Conservation (phyloP, 1,140 invertebrate genomes). For the Saccostrea echinata region DNA sequence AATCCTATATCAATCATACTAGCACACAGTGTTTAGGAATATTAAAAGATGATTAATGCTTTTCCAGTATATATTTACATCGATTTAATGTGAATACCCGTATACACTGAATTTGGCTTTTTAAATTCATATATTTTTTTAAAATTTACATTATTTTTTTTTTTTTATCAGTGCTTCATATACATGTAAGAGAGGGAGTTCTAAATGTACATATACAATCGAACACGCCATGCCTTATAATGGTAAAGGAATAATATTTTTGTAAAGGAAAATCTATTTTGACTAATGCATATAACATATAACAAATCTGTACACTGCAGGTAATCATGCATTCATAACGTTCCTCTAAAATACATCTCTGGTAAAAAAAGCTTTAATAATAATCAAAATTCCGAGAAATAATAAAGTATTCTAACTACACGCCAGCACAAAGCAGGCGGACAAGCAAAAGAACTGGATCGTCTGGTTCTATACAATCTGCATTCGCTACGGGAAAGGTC, state of each 20-base stretch:
- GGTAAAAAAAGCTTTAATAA: background rate
- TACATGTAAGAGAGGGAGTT: no score
- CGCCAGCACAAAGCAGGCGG: background rate
- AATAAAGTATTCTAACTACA: background rate
- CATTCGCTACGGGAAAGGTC: background rate
- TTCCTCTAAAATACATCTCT: background rate
- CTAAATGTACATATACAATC: background rate
- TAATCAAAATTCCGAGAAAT: background rate
- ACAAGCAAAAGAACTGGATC: background rate
- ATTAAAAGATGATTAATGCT: no score
- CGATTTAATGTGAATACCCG: no score
- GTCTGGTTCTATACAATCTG: background rate
- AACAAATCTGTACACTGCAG: background rate
- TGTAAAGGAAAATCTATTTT: background rate
- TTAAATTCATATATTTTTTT: no score
- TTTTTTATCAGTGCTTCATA: no score
- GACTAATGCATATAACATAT: background rate
- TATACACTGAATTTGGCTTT: no score
- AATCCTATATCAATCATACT: no score
- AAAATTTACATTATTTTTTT: no score
- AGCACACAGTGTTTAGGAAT: no score
- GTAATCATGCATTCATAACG: conserved; percentile 1
- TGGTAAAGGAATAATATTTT: background rate
- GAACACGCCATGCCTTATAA: background rate
- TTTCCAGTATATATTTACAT: no score